Conservation (phyloP, 2,888 invertebrate genomes). For the Meghimatium bilineatum region DNA sequence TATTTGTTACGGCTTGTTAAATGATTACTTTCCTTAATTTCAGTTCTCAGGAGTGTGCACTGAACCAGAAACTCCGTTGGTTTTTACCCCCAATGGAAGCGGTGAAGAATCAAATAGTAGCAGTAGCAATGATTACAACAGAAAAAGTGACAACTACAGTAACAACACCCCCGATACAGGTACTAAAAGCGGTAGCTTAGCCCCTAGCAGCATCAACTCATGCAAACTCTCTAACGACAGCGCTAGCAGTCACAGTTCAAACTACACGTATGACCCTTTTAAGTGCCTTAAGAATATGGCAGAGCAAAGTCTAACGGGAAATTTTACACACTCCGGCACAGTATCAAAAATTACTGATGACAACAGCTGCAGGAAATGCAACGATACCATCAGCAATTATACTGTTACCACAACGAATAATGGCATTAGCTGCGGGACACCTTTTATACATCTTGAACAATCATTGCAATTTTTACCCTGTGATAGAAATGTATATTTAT, state of each 20-base stretch:
- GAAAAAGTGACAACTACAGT: slow-evolving; percentile 12
- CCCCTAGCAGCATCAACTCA: neutral
- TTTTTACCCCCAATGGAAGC: neutral
- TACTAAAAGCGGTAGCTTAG: neutral
- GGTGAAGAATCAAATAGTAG: neutral
- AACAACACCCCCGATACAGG: neutral
- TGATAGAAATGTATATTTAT: slow-evolving; percentile 23
- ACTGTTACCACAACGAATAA: slow-evolving; percentile 26
- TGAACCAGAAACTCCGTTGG: slow-evolving; percentile 44
- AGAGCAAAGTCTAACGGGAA: slow-evolving; percentile 54
- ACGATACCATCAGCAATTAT: neutral
- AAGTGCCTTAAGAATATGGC: slow-evolving; percentile 54
- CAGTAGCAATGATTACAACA: slow-evolving; percentile 19
- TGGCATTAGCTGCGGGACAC: slow-evolving; percentile 5
- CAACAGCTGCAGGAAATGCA: neutral
- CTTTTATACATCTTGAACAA: slow-evolving; percentile 1
- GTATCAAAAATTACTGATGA: neutral
- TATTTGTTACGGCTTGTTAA: too few species aligned
- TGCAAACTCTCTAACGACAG: neutral
- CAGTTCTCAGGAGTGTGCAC: slow-evolving; percentile 47
- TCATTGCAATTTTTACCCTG: neutral
- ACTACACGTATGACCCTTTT: slow-evolving; percentile 53
- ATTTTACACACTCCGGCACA: slow-evolving; percentile 31
- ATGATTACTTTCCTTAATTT: neutral
- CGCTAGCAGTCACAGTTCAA: neutral